phyloP scores from a whole-genome alignment of 2,797 vertebrate species.

The Sebastes goodei region DNA sequence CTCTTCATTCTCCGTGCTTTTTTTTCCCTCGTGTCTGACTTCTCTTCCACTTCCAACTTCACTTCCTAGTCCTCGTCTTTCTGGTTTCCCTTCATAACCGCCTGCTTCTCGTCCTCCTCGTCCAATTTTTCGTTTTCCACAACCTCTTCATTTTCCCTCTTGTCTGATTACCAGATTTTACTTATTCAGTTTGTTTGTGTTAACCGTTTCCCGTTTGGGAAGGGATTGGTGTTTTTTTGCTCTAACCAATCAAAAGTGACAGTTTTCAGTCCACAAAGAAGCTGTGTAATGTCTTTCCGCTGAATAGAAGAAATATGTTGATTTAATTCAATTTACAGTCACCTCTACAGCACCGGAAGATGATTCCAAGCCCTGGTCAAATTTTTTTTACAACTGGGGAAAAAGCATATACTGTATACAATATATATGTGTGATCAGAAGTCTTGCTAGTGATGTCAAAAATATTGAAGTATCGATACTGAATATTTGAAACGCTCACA shows the following conservation, averaged over 20 bases:
- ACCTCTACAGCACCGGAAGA: neutral
- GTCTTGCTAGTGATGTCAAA: too few species aligned
- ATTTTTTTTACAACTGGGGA: too few species aligned
- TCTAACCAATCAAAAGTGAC: neutral
- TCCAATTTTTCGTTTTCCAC: neutral
- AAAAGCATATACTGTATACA: too few species aligned
- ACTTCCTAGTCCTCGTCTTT: neutral
- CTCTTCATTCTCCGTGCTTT: too few species aligned
- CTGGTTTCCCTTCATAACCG: neutral
- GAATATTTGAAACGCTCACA: too few species aligned
- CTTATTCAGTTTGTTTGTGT: neutral
- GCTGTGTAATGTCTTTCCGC: fast-evolving
- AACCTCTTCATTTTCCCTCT: neutral
- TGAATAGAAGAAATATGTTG: neutral
- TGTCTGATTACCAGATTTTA: fast-evolving
- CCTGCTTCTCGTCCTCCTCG: fast-evolving
- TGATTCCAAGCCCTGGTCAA: fast-evolving
- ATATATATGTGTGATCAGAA: too few species aligned
- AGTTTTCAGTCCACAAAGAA: neutral
- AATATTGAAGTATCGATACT: too few species aligned
- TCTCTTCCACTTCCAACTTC: neutral
- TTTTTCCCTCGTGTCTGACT: neutral
- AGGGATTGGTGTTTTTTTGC: neutral
- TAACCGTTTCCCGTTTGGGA: fast-evolving
- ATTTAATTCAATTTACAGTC: fast-evolving